phyloP scores from a whole-genome alignment of 2,113 vertebrate genomes.

The Petrocephalus zakoni region DNA sequence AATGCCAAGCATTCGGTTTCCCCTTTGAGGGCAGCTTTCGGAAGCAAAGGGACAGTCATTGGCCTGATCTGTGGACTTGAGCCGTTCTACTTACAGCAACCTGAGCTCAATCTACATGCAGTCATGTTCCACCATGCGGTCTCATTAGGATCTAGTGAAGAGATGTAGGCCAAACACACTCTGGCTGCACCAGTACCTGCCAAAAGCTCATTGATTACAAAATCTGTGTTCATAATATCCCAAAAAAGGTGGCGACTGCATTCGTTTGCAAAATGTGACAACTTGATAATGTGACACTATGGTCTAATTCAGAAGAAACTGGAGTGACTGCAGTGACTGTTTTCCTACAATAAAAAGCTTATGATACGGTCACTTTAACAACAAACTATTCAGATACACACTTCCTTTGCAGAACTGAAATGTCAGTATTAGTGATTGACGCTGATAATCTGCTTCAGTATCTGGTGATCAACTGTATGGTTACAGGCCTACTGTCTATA shows the following conservation, averaged over 20 bases:
- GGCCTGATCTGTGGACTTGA: background rate
- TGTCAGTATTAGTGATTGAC: background rate
- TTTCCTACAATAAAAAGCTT: background rate
- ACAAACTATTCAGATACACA: background rate
- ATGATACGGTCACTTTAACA: background rate
- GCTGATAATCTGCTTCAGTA: background rate
- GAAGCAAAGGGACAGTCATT: background rate
- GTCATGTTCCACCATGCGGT: background rate
- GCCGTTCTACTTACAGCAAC: background rate
- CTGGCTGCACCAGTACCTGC: background rate
- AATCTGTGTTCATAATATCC: background rate
- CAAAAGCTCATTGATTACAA: background rate
- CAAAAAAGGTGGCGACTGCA: background rate
- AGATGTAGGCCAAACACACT: background rate
- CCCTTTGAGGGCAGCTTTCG: background rate
- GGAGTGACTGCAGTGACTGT: background rate
- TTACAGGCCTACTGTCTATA: background rate
- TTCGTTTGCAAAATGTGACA: background rate
- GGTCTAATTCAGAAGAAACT: background rate
- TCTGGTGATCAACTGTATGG: background rate
- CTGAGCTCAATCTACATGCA: background rate
- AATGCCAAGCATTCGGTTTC: background rate
- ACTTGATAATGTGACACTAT: background rate
- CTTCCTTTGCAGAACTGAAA: background rate
- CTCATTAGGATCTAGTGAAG: background rate